Evolutionary conservation across 2,797 vertebrate genomes (phyloP).

Genomic region (Heteromormyrus szaboi): DNA sequence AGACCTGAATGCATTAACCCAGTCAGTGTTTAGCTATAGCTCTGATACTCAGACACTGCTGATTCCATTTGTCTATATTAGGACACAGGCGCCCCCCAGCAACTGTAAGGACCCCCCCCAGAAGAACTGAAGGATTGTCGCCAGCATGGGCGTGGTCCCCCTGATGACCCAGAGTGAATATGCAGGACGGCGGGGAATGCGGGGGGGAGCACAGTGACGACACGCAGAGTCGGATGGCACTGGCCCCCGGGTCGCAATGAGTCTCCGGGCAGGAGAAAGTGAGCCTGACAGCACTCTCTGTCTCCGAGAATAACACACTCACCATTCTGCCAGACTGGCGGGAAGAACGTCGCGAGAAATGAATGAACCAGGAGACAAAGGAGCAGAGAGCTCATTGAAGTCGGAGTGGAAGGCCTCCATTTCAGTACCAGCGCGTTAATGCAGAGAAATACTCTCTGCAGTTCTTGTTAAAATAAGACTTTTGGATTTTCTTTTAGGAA

Average conservation of each 20-base stretch:
- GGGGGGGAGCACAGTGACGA: not conserved
- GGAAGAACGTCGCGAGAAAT: not conserved
- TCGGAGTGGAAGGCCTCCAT: not conserved
- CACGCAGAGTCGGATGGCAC: not conserved
- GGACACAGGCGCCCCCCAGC: not conserved
- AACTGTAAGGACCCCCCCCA: not conserved
- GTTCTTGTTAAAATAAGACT: not conserved
- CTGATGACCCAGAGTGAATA: slow-evolving; percentile 21
- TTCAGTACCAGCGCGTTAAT: not conserved
- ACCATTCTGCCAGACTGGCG: not conserved
- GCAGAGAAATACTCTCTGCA: not conserved
- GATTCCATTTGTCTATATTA: not conserved
- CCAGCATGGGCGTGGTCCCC: slow-evolving; percentile 12
- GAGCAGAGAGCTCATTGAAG: not conserved
- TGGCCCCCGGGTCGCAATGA: slow-evolving; percentile 9
- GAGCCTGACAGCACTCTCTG: not conserved
- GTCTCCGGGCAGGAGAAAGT: slow-evolving; percentile 1
- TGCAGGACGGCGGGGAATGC: slow-evolving; percentile 10
- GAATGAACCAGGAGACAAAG: not conserved
- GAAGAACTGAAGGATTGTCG: not conserved
- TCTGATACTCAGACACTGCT: not conserved
- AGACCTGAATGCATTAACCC: not conserved
- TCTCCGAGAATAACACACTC: not conserved
- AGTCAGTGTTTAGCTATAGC: not conserved
- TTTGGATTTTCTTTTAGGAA: not conserved